Conservation (phyloP, 2,888 invertebrate species). For the Nymphalis c-album region DNA sequence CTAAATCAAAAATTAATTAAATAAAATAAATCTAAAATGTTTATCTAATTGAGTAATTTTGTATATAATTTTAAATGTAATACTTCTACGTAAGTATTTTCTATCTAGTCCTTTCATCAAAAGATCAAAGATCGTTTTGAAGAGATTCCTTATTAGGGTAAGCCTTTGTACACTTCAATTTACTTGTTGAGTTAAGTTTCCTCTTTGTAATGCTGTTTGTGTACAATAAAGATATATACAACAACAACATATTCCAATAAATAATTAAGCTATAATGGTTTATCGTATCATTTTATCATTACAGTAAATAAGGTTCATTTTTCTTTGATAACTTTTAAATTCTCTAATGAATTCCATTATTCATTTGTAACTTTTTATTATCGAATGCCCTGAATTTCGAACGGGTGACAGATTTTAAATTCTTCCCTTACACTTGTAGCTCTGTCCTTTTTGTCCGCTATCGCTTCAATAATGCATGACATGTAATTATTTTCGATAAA, state of each 20-base stretch:
- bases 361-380: conserved; percentile 63
- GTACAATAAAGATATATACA: too few relatives aligned
- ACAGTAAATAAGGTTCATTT: not conserved
- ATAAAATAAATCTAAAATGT: too few relatives aligned
- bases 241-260: not conserved
- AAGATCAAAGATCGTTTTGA: too few relatives aligned
- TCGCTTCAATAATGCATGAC: conserved; percentile 77
- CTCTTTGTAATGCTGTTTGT: too few relatives aligned
- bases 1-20: too few relatives aligned
- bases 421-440: conserved; percentile 77
- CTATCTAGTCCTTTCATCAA: too few relatives aligned
- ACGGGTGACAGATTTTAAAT: conserved; percentile 80
- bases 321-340: conserved; percentile 63
- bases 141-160: too few relatives aligned
- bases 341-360: conserved; percentile 71
- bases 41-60: too few relatives aligned
- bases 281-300: conserved; percentile 3
- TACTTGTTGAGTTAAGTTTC: too few relatives aligned
- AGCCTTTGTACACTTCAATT: too few relatives aligned
- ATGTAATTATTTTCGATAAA: conserved; percentile 72
- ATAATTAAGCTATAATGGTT: conserved; percentile 5
- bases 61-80: too few relatives aligned
- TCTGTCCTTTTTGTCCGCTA: conserved; percentile 58
- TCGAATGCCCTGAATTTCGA: conserved; percentile 74
- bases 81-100: too few relatives aligned